These are phyloP conservation scores for Acronicta alni DNA, from an alignment of 2,888 invertebrate genomes.

Conservation along the genomic window DNA sequence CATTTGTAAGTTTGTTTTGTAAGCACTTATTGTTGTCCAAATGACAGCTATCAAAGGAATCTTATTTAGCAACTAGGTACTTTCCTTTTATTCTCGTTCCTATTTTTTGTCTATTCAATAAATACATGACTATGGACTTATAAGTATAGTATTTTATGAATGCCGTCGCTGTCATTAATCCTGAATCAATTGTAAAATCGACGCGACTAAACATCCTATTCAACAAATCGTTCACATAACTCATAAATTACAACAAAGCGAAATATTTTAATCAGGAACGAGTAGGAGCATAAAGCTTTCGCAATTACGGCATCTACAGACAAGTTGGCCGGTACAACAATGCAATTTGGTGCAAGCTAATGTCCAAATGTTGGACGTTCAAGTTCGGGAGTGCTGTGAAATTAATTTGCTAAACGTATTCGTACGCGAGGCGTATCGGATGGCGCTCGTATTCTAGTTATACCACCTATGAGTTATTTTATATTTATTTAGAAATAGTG, in stretches of 20 bases:
- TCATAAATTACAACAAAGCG: slow-evolving; percentile 21
- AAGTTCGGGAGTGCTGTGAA: slow-evolving; percentile 62
- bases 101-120: no score
- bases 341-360: slow-evolving; percentile 71
- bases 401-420: slow-evolving; percentile 64
- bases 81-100: no score
- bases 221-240: slow-evolving; percentile 13
- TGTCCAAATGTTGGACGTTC: slow-evolving; percentile 66
- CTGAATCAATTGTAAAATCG: background rate
- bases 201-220: background rate
- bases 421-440: slow-evolving; percentile 54
- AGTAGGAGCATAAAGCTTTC: slow-evolving; percentile 32
- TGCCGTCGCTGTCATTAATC: no score
- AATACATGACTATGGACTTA: no score
- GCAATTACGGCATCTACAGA: slow-evolving; percentile 48
- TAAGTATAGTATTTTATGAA: no score
- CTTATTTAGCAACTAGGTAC: no score
- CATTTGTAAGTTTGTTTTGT: no score
- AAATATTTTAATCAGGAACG: slow-evolving; percentile 49
- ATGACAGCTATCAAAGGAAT: no score
- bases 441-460: slow-evolving; percentile 56
- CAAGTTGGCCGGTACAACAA: slow-evolving; percentile 62
- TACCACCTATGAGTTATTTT: slow-evolving; percentile 48
- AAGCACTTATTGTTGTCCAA: no score
- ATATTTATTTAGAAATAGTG: slow-evolving; percentile 3